These are phyloP conservation scores for Oostethus manadensis DNA, from an alignment of 2,113 vertebrate species.

Conservation along the genomic window DNA sequence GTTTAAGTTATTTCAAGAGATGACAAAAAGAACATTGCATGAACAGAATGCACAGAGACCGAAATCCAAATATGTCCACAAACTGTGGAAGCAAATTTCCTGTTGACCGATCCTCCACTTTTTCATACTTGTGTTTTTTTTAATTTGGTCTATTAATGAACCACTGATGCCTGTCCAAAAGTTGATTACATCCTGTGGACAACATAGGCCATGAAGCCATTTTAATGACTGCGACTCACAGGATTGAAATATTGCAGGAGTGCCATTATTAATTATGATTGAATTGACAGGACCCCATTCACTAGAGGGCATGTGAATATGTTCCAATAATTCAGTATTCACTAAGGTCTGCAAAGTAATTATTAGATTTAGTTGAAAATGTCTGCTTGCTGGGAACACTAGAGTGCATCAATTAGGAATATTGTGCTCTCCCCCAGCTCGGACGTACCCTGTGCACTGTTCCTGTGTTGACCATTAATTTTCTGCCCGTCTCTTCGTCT, in stretches of 20 bases:
- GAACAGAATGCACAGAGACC: neutral
- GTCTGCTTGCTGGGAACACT: slow-evolving; percentile 26
- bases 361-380: slow-evolving; percentile 49
- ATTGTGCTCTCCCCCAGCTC: slow-evolving; percentile 24
- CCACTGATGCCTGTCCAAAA: slow-evolving; percentile 55
- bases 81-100: slow-evolving; percentile 24
- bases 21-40: neutral
- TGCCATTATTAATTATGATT: slow-evolving; percentile 65
- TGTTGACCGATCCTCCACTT: slow-evolving; percentile 33
- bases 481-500: neutral
- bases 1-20: neutral
- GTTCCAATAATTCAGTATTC: slow-evolving; percentile 37
- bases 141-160: slow-evolving; percentile 50
- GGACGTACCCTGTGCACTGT: neutral
- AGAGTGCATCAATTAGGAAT: slow-evolving; percentile 32
- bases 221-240: slow-evolving; percentile 54
- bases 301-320: slow-evolving; percentile 33
- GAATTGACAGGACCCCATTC: slow-evolving; percentile 50
- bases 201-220: slow-evolving; percentile 36
- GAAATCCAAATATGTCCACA: neutral
- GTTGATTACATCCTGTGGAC: slow-evolving; percentile 56
- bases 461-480: neutral
- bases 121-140: slow-evolving; percentile 10
- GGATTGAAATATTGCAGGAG: slow-evolving; percentile 52
- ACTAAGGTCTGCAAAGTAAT: slow-evolving; percentile 45